A percentile compares a stretch with the other conserved stretches of the same genome.
phyloP scores from a whole-genome alignment of 2,888 invertebrate genomes.

The Lepeophtheirus nordmannii region DNA sequence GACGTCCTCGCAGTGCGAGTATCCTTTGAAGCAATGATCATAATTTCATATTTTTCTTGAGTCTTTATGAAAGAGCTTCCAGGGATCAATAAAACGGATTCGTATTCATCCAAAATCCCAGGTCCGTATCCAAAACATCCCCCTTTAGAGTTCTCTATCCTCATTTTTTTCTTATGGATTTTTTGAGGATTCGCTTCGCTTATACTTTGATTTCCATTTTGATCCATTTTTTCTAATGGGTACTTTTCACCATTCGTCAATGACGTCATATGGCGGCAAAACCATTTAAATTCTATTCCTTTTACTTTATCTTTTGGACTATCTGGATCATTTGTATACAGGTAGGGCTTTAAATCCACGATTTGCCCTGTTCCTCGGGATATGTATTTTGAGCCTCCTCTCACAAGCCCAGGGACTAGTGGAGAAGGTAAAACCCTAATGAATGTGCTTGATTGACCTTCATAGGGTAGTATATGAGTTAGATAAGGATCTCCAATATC shows the following conservation, averaged over 20 bases:
- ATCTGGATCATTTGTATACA: slow-evolving; percentile 17
- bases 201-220: neutral
- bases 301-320: slow-evolving; percentile 8
- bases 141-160: neutral
- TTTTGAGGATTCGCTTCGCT: neutral
- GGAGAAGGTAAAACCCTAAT: slow-evolving; percentile 14
- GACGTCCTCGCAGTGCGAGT: neutral
- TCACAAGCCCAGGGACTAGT: neutral
- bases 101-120: neutral
- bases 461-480: slow-evolving; percentile 15
- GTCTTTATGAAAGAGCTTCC: neutral
- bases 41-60: neutral
- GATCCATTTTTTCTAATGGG: neutral
- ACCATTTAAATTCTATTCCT: slow-evolving; percentile 20
- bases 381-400: neutral
- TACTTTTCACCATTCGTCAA: neutral
- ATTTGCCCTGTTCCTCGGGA: slow-evolving; percentile 1
- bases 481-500: slow-evolving; percentile 8
- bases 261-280: neutral
- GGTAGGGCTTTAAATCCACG: slow-evolving; percentile 3
- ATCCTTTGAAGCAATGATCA: neutral
- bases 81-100: neutral
- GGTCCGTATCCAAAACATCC: slow-evolving; percentile 23
- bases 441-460: slow-evolving; percentile 10
- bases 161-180: neutral